Evolutionary conservation across 2,113 vertebrate genomes (phyloP).

Genomic region (Sturnus vulgaris): DNA sequence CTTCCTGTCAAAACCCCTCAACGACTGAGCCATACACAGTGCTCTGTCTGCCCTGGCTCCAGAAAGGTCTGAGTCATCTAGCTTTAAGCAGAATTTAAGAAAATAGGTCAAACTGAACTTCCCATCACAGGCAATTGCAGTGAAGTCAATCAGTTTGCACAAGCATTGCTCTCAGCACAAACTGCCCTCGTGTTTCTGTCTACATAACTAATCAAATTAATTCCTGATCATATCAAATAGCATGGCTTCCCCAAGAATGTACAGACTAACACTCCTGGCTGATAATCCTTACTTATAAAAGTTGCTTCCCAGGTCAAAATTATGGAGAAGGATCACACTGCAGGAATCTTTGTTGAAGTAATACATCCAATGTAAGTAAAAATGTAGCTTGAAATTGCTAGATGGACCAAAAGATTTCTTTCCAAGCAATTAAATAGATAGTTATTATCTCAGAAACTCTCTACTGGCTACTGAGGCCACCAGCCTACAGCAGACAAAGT

Average conservation of each 20-base stretch:
- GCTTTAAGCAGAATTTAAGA: constrained; percentile 31
- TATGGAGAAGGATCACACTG: not conserved
- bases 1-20: not conserved
- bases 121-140: not conserved
- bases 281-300: not conserved
- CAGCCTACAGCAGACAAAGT: not conserved
- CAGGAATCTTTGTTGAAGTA: not conserved
- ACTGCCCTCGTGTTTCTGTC: not conserved
- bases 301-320: not conserved
- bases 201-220: constrained; percentile 47
- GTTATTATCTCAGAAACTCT: constrained; percentile 10
- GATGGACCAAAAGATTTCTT: not conserved
- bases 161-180: constrained; percentile 4
- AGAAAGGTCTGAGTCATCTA: constrained; percentile 29
- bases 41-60: not conserved
- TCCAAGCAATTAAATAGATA: constrained; percentile 16
- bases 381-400: not conserved
- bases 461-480: not conserved
- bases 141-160: constrained; percentile 25
- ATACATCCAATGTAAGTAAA: not conserved
- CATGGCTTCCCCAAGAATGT: not conserved
- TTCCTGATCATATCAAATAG: not conserved
- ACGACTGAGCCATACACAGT: not conserved
- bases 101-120: constrained; percentile 52
- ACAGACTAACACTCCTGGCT: not conserved